phyloP scores from a whole-genome alignment of 37 sponge, comb jelly and placozoan genomes.

The Chondrosia reniformis region DNA sequence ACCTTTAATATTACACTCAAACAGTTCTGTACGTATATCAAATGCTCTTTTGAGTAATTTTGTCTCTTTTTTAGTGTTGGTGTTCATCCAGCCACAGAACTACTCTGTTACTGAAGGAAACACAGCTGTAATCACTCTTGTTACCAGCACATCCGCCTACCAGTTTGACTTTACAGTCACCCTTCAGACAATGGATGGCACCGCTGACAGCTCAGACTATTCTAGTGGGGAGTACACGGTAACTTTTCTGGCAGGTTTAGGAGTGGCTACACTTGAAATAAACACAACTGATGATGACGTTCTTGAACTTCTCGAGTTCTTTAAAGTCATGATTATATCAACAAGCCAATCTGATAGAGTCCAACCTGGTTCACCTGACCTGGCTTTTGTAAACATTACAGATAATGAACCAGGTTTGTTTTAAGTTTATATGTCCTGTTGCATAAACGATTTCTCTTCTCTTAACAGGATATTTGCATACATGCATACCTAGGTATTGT shows the following conservation, averaged over 20 bases:
- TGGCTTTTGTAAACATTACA: slow-evolving; percentile 11
- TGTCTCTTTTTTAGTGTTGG: background rate
- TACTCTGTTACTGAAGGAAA: background rate
- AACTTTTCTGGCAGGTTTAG: background rate
- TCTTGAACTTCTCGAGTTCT: background rate
- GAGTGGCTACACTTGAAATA: background rate
- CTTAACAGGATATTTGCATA: too few species aligned
- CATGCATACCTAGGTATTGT: too few species aligned
- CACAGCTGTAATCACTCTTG: background rate
- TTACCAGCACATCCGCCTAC: slow-evolving; percentile 7
- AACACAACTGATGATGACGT: background rate
- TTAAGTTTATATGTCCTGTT: too few species aligned
- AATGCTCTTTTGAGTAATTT: background rate
- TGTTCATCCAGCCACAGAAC: background rate
- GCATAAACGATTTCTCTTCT: too few species aligned
- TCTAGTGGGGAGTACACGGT: background rate
- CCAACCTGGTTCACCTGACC: background rate
- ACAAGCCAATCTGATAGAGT: too few species aligned
- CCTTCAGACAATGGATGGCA: background rate
- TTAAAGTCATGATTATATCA: background rate
- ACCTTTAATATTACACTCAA: too few species aligned
- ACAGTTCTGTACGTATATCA: too few species aligned
- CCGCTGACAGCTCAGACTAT: background rate
- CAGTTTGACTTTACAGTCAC: background rate
- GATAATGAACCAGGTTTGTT: too few species aligned